A percentile compares a stretch with the other conserved stretches of the same genome.
Evolutionary conservation across 1,140 invertebrate species (phyloP).

Genomic region (Chrysoperla carnea): DNA sequence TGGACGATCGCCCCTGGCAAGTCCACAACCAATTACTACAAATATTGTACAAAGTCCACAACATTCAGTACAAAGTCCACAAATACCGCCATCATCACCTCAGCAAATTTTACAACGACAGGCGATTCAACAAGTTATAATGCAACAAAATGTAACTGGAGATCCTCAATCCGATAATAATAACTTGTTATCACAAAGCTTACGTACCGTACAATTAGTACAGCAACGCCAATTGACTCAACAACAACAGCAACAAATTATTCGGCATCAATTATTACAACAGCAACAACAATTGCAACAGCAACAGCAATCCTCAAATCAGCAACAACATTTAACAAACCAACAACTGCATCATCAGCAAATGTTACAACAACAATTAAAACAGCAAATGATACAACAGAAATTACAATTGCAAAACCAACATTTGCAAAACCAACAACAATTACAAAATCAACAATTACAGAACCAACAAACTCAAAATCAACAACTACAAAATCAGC

Average conservation of each 20-base stretch:
- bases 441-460: constrained; percentile 22
- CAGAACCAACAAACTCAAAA: constrained; percentile 15
- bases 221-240: constrained; percentile 18
- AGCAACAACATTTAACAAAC: constrained; percentile 24
- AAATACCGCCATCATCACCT: constrained; percentile 15
- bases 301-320: constrained; percentile 15
- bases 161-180: constrained; percentile 7
- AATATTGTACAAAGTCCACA: constrained; percentile 11
- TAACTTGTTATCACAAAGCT: constrained; percentile 13
- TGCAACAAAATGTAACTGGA: constrained; percentile 8
- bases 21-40: constrained; percentile 16
- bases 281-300: constrained; percentile 16
- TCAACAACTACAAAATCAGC: constrained; percentile 23
- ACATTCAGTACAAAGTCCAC: constrained; percentile 17
- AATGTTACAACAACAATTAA: constrained; percentile 29
- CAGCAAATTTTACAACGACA: constrained; percentile 12
- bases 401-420: constrained; percentile 26
- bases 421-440: constrained; percentile 30
- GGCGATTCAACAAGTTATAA: constrained; percentile 4
- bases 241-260: constrained; percentile 3
- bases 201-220: constrained; percentile 18
- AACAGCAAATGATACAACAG: constrained; percentile 31
- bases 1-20: constrained; percentile 18
- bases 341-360: constrained; percentile 34
- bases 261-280: constrained; percentile 3